Evolutionary conservation across 2,797 vertebrate species (phyloP), one percentile per base, ranked within the genome.

Genomic region (Ciconia nigra): DNA sequence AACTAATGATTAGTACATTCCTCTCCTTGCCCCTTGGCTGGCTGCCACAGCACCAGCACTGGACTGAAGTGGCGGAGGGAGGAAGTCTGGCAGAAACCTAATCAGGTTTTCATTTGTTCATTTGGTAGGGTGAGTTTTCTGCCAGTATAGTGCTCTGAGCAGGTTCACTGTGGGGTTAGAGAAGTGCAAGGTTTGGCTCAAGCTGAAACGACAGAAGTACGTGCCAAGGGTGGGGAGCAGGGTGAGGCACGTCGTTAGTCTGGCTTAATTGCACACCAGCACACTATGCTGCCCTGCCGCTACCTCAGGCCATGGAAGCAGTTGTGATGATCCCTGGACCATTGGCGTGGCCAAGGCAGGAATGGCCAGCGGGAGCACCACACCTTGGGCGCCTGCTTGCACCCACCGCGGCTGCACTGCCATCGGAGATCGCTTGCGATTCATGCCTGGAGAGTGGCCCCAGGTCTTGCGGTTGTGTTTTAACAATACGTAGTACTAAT

Each of bases 351-450:
- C 39, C 1, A 0, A 20, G 14, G 41, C 22, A 29, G 37, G 54
- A 82, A 10, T 1, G 7, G 16, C 19, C 1, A 0, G 12, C 2
- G 1, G 47, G 16, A 90, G 33, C 42, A 11, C 4, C 1, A 1
- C 15, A 14, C 15, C 24, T 52, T 5, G 0, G 7, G 5, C 29
- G 2, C 37, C n/a, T 1, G 0, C 7, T 52, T 18, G 41, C n/a
- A 13, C 51, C 10, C 2, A 1, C 65, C 1, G 0, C 1, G 2
- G 29, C 39, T 28, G 33, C 28, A 10, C 42, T 0, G 0, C 21
- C 0, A 0, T 5, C 58, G 3, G 13, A 19, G 24, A 26, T 1
- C 0, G 15, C 44, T 37, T 1, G 0, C 3, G 3, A 7, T 37
- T 33, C 16, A 1, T 14, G 5, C 42, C 66, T 44, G 4, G 35